Evolutionary conservation across 2,888 invertebrate genomes (phyloP).

Genomic region (Dione juno): DNA sequence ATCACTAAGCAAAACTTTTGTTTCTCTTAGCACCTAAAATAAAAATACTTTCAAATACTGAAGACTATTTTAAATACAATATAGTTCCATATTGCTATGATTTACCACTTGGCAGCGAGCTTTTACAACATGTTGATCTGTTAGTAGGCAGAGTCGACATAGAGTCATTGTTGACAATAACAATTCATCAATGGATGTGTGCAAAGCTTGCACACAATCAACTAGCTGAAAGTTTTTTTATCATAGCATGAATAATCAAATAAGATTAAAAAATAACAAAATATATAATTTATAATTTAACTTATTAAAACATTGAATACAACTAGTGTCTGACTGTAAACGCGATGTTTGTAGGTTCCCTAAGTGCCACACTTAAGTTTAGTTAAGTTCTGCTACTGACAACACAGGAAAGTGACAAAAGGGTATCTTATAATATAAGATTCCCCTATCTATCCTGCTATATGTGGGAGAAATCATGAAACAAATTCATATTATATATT

Average conservation of each 20-base stretch:
- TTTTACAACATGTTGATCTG: conserved; percentile 76
- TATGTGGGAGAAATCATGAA: neutral
- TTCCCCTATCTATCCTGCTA: no score
- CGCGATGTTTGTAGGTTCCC: no score
- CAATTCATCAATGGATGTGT: conserved; percentile 72
- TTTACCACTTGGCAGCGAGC: conserved; percentile 82
- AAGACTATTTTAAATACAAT: no score
- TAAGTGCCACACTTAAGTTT: no score
- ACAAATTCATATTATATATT: neutral
- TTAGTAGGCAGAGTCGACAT: conserved; percentile 67
- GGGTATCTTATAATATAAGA: no score
- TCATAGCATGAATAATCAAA: neutral
- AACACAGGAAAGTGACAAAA: no score
- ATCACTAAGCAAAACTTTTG: conserved; percentile 75
- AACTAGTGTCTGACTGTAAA: no score
- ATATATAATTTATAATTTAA: no score
- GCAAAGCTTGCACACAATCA: conserved; percentile 64
- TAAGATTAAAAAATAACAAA: neutral
- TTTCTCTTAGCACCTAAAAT: conserved; percentile 80
- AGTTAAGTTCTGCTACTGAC: no score
- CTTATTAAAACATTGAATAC: no score
- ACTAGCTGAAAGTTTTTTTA: conserved; percentile 62
- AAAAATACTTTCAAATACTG: neutral
- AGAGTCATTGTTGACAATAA: conserved; percentile 75
- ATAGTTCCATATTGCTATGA: neutral